Conservation (phyloP, 2,888 invertebrate genomes). For the Eupithecia centaureata region DNA sequence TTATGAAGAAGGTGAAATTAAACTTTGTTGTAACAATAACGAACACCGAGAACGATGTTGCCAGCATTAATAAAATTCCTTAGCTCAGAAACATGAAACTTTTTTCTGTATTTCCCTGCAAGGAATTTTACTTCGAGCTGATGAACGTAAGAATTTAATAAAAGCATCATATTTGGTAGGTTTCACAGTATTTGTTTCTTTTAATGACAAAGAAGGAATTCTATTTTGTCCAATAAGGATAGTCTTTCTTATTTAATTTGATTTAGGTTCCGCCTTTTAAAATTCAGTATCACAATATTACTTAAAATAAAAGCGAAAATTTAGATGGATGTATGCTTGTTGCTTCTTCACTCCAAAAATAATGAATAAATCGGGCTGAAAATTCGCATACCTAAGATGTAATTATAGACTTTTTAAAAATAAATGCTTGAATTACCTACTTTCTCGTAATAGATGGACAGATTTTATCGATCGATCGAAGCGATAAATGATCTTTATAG, state of each 20-base stretch:
- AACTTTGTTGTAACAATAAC: slow-evolving; percentile 61
- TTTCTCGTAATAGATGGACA: background rate
- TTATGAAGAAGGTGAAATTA: slow-evolving; percentile 44
- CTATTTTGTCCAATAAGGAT: slow-evolving; percentile 15
- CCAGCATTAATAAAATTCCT: slow-evolving; percentile 77
- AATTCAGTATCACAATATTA: background rate
- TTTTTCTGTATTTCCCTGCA: slow-evolving; percentile 65
- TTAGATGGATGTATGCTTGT: background rate
- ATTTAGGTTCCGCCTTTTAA: background rate
- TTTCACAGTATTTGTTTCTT: slow-evolving; percentile 52
- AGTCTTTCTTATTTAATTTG: slow-evolving; percentile 26
- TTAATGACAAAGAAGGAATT: slow-evolving; percentile 48
- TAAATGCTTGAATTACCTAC: background rate
- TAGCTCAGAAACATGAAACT: slow-evolving; percentile 70
- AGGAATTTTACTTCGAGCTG: slow-evolving; percentile 70
- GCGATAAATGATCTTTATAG: background rate
- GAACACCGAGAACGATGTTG: slow-evolving; percentile 62
- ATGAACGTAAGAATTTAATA: slow-evolving; percentile 81
- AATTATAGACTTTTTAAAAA: background rate
- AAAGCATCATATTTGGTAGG: slow-evolving; percentile 70
- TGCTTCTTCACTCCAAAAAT: background rate
- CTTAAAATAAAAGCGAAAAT: background rate
- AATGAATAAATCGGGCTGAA: background rate
- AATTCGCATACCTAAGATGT: background rate
- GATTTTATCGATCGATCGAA: background rate